Base-by-base conservation (phyloP, 2,797 vertebrate genomes). In the Pelochelys cantorii region DNA sequence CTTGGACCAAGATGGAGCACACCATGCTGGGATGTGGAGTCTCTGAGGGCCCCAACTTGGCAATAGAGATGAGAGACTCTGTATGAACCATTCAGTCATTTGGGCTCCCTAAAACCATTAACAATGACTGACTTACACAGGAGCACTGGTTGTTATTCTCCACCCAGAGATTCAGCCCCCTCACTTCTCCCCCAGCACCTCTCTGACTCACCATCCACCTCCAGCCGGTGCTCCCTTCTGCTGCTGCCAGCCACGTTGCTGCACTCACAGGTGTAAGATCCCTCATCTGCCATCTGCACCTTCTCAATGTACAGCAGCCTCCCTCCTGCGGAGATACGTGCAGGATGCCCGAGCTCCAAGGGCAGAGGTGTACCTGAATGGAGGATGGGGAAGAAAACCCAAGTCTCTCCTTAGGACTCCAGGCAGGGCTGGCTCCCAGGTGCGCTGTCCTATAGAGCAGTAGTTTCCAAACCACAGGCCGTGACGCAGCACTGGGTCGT, bases 221-320 rank as follows among this genome's bases (percentile, higher is more conserved):
- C 95, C 94, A 98, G 95, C 52, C 0, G 93, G 81, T 97, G 97
- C 59, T 97, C 96, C 90, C 95, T 96, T 87, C 94, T 95, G 93
- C 95, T 97, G 56, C 77, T 97, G 27, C 98, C 98, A 0, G 95
- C 98, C 0, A 84, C 42, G 0, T 98, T 98, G 88, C 91, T 97
- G 94, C 98, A 98, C 82, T 97, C 90, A 0, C 98, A 98, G 65
- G 62, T 94, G 83, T 98, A 98, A 0, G 22, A 96, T 1, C 98
- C 98, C 54, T 92, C 71, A n/a, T 98, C 98, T 55, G 37, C 88
- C 1, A 34, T 89, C 95, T 1, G 92, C 1, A 92, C 96, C 79
- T 81, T 92, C 22, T 95, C 95, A 5, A 98, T 56, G 86, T 97
- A 97, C 31, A 98, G 85, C 84, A 95, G 1, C 2, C 80, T 91